phyloP scores from a whole-genome alignment of 2,797 vertebrate genomes.

The Menidia menidia region DNA sequence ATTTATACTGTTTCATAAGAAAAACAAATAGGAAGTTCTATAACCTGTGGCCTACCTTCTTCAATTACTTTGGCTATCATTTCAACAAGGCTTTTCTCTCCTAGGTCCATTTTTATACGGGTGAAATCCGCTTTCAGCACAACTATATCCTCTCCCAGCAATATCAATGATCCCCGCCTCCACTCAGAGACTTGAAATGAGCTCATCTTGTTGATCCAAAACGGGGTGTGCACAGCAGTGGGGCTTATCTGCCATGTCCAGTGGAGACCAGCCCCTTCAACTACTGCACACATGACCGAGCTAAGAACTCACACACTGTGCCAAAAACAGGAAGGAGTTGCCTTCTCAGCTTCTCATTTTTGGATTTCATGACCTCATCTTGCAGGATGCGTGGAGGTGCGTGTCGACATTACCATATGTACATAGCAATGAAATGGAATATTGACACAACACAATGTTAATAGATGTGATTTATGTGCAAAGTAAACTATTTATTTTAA shows the following conservation, averaged over 20 bases:
- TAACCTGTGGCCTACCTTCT: slow-evolving; percentile 79
- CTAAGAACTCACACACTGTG: slow-evolving; percentile 5
- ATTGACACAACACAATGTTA: background rate
- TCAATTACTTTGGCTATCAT: slow-evolving; percentile 83
- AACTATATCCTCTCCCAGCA: slow-evolving; percentile 23
- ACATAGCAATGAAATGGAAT: background rate
- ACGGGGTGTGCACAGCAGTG: slow-evolving; percentile 62
- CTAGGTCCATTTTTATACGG: slow-evolving; percentile 72
- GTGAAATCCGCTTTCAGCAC: slow-evolving; percentile 12
- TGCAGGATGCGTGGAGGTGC: slow-evolving; percentile 1
- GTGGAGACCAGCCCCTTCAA: slow-evolving; percentile 52
- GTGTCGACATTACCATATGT: background rate
- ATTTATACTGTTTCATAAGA: background rate
- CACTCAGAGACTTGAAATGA: slow-evolving; percentile 21
- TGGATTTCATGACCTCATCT: slow-evolving; percentile 4
- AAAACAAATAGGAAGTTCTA: background rate
- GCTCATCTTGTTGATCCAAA: slow-evolving; percentile 70
- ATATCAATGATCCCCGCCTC: slow-evolving; percentile 27
- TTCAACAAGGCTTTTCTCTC: slow-evolving; percentile 75
- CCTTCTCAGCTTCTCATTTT: background rate
- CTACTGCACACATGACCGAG: slow-evolving; percentile 31
- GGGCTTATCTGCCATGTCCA: slow-evolving; percentile 82
- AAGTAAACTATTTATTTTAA: background rate
- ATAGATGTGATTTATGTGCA: background rate
- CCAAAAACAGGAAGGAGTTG: slow-evolving; percentile 3